These are phyloP conservation scores for Sesamia nonagrioides DNA, from an alignment of 1,140 invertebrate genomes.

Conservation along the genomic window DNA sequence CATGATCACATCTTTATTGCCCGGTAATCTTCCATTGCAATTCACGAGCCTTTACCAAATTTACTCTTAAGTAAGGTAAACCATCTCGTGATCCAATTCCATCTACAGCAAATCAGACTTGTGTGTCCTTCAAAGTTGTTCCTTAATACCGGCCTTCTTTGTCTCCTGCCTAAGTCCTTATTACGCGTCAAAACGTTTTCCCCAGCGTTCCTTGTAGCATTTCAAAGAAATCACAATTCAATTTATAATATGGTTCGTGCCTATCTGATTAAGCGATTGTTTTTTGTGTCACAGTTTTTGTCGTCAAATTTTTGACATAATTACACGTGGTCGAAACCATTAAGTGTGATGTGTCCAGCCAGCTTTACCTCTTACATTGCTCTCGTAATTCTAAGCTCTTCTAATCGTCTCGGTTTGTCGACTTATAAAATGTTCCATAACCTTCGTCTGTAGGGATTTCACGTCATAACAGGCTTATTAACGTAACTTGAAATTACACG, in stretches of 20 bases:
- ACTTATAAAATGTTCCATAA: constrained; percentile 33
- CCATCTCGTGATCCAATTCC: too few relatives aligned
- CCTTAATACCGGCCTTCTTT: too few relatives aligned
- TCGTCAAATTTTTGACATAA: not conserved
- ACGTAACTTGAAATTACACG: constrained; percentile 40
- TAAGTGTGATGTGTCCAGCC: not conserved
- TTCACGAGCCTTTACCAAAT: too few relatives aligned
- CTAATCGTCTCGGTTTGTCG: too few relatives aligned
- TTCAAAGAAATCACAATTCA: not conserved
- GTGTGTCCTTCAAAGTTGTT: too few relatives aligned
- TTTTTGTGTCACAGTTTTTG: constrained; percentile 4
- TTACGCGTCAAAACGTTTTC: too few relatives aligned
- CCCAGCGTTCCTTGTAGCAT: too few relatives aligned
- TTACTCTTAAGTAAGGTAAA: too few relatives aligned
- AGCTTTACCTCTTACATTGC: not conserved
- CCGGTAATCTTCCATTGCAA: too few relatives aligned
- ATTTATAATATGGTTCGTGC: constrained; percentile 9
- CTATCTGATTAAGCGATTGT: constrained; percentile 5
- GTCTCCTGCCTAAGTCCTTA: too few relatives aligned
- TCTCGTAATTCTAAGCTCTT: not conserved
- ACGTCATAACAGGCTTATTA: constrained; percentile 25
- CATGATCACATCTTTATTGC: too few relatives aligned
- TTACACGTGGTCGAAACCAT: not conserved
- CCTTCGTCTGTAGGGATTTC: constrained; percentile 43
- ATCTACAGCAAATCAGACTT: too few relatives aligned